Conservation (phyloP, 2,113 vertebrate species). For the Varanus komodoensis region DNA sequence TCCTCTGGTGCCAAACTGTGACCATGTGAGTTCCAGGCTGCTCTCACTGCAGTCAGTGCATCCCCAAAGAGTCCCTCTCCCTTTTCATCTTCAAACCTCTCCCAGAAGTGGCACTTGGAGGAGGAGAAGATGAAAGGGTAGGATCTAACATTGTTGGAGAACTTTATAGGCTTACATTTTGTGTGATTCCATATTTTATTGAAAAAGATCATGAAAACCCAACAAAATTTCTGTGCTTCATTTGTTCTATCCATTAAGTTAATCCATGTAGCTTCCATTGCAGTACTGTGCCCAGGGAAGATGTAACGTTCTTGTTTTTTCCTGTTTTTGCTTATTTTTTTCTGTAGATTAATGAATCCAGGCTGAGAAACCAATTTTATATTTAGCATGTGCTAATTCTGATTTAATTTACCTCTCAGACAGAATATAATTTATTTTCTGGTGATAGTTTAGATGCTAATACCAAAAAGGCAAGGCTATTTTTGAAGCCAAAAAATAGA, state of each 20-base stretch:
- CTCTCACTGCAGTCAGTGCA: background rate
- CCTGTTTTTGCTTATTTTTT: background rate
- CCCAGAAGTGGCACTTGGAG: background rate
- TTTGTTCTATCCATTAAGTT: constrained; percentile 29
- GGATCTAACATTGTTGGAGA: background rate
- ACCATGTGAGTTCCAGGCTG: background rate
- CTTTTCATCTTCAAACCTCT: no score
- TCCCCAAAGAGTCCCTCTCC: background rate
- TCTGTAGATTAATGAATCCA: constrained; percentile 45
- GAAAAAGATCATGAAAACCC: background rate
- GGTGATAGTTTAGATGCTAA: constrained; percentile 57
- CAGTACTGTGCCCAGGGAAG: constrained; percentile 45
- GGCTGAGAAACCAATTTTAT: constrained; percentile 41
- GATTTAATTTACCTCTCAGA: constrained; percentile 72
- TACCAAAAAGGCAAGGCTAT: constrained; percentile 33
- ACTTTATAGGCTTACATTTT: background rate
- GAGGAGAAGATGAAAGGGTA: background rate
- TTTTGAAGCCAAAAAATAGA: constrained; percentile 44
- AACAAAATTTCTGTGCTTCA: background rate
- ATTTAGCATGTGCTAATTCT: constrained; percentile 67
- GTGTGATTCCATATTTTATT: background rate
- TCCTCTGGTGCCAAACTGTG: no score
- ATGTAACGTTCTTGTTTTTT: constrained; percentile 24
- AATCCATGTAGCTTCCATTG: background rate
- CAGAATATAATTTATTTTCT: constrained; percentile 73